phyloP scores from a whole-genome alignment of 2,888 invertebrate species.

The Conchocele bisecta region DNA sequence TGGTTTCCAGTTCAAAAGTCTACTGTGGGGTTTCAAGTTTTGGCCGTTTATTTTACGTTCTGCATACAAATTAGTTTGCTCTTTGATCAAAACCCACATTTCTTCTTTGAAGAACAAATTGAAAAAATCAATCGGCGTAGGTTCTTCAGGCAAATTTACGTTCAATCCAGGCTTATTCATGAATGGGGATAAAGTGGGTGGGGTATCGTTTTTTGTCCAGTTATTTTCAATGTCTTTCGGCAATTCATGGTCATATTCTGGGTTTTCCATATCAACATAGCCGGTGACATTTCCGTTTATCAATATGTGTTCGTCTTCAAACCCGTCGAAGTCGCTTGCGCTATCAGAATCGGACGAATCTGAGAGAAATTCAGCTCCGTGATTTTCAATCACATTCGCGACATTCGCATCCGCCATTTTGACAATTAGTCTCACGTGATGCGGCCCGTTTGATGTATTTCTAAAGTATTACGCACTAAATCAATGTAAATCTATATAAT shows the following conservation, averaged over 20 bases:
- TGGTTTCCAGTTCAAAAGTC: neutral
- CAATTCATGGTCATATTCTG: neutral
- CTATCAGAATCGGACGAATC: neutral
- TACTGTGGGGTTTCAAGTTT: neutral
- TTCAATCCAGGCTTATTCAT: neutral
- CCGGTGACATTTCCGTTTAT: neutral
- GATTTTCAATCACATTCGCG: no score
- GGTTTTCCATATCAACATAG: neutral
- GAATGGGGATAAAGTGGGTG: constrained; percentile 1
- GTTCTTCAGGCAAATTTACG: neutral
- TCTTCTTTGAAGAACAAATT: neutral
- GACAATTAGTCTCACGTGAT: neutral
- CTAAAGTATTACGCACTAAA: no score
- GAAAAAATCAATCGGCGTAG: neutral
- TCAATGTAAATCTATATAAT: no score
- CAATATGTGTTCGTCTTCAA: neutral
- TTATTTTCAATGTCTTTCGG: neutral
- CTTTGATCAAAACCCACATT: neutral
- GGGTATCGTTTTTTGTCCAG: neutral
- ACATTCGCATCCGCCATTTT: neutral
- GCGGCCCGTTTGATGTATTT: no score
- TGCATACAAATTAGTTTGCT: neutral
- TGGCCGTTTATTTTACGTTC: neutral
- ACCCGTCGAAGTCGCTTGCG: neutral
- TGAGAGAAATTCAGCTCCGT: neutral